Conservation (phyloP, 2,888 invertebrate genomes). For the Operophtera brumata region DNA sequence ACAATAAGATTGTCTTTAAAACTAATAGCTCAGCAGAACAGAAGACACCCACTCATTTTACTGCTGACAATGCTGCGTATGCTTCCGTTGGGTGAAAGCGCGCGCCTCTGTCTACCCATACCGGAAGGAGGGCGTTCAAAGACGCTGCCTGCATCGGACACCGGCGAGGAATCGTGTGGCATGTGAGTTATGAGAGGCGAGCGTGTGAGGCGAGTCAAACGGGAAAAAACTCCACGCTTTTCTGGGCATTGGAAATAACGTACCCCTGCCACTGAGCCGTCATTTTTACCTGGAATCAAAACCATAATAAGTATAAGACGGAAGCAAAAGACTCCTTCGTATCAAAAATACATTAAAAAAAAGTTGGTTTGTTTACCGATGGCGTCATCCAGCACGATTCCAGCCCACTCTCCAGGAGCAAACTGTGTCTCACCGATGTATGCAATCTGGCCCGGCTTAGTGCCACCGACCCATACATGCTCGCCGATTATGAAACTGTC, state of each 20-base stretch:
- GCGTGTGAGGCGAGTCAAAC: slow-evolving; percentile 91
- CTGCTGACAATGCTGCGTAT: slow-evolving; percentile 76
- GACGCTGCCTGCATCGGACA: slow-evolving; percentile 73
- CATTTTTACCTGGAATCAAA: slow-evolving; percentile 91
- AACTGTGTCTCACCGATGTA: slow-evolving; percentile 98
- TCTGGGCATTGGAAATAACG: slow-evolving; percentile 97
- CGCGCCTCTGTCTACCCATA: slow-evolving; percentile 64
- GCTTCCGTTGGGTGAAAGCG: slow-evolving; percentile 75
- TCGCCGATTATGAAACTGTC: slow-evolving; percentile 98
- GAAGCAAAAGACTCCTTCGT: neutral
- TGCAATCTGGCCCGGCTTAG: slow-evolving; percentile 94
- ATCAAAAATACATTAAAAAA: neutral
- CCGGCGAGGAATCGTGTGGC: slow-evolving; percentile 72
- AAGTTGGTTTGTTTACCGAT: slow-evolving; percentile 83
- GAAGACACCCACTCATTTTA: slow-evolving; percentile 70
- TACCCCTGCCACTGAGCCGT: slow-evolving; percentile 95
- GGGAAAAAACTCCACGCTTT: slow-evolving; percentile 96
- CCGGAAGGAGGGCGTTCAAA: slow-evolving; percentile 74
- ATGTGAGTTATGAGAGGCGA: slow-evolving; percentile 82
- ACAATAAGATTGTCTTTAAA: neutral
- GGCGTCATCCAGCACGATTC: slow-evolving; percentile 96
- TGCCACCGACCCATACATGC: slow-evolving; percentile 95
- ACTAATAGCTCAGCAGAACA: neutral
- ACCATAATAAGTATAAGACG: neutral
- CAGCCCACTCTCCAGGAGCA: slow-evolving; percentile 99